phyloP scores from a whole-genome alignment of 2,888 invertebrate species.

The Thelaira solivaga region DNA sequence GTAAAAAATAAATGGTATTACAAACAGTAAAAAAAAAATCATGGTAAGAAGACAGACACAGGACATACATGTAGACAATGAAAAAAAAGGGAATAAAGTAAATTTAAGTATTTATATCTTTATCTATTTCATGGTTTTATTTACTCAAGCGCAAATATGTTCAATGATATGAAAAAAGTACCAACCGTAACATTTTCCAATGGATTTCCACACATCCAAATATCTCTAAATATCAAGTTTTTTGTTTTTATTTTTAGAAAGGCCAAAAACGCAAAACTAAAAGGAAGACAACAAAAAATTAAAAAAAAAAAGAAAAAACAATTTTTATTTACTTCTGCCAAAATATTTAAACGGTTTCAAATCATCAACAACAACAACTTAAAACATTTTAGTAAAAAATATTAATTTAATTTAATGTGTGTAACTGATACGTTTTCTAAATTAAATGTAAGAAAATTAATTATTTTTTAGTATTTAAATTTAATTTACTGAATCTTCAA shows the following conservation, averaged over 20 bases:
- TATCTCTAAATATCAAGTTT: slow-evolving; percentile 15
- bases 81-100: too few relatives aligned
- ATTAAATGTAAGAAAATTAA: too few relatives aligned
- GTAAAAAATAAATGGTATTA: too few relatives aligned
- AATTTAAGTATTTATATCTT: slow-evolving; percentile 26
- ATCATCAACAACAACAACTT: neutral
- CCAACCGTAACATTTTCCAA: slow-evolving; percentile 44
- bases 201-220: too few relatives aligned
- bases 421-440: too few relatives aligned
- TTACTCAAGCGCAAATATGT: slow-evolving; percentile 56
- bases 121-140: slow-evolving; percentile 33
- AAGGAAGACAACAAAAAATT: neutral
- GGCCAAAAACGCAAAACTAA: slow-evolving; percentile 7
- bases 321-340: slow-evolving; percentile 47
- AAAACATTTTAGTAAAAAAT: too few relatives aligned
- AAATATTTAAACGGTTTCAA: slow-evolving; percentile 37
- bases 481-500: too few relatives aligned
- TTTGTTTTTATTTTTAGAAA: neutral
- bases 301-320: slow-evolving; percentile 9
- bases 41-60: slow-evolving; percentile 13
- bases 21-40: neutral
- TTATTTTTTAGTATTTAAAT: too few relatives aligned
- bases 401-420: too few relatives aligned
- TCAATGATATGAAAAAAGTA: slow-evolving; percentile 50
- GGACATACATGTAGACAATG: slow-evolving; percentile 9